Evolutionary conservation across 2,888 invertebrate species (phyloP).

Genomic region (Thereva unica): DNA sequence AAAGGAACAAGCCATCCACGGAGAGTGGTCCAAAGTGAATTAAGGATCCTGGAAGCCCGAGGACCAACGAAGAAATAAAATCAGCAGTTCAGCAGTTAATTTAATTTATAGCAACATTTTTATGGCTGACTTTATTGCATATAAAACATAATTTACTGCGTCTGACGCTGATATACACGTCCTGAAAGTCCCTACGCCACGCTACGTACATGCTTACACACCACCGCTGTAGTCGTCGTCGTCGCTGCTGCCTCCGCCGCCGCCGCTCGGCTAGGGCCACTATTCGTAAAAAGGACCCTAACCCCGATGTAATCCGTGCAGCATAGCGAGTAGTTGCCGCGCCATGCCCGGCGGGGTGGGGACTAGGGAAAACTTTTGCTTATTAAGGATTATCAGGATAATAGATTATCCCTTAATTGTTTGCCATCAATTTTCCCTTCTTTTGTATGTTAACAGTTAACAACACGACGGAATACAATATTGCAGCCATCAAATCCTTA

Average conservation of each 20-base stretch:
- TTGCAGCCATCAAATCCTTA: slow-evolving; percentile 45
- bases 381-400: slow-evolving; percentile 44
- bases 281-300: no score
- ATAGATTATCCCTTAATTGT: slow-evolving; percentile 44
- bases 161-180: slow-evolving; percentile 44
- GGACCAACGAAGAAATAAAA: slow-evolving; percentile 49
- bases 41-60: slow-evolving; percentile 8
- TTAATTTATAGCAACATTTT: slow-evolving; percentile 60
- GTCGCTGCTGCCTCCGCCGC: no score
- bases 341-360: neutral
- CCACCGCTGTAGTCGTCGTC: neutral
- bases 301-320: no score
- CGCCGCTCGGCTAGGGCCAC: no score
- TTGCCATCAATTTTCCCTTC: slow-evolving; percentile 43
- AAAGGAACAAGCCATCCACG: slow-evolving; percentile 10
- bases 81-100: slow-evolving; percentile 59
- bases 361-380: slow-evolving; percentile 39
- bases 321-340: no score
- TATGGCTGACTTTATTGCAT: slow-evolving; percentile 60
- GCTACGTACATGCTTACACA: slow-evolving; percentile 14
- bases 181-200: slow-evolving; percentile 14
- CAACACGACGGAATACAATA: slow-evolving; percentile 43
- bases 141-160: slow-evolving; percentile 60
- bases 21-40: slow-evolving; percentile 22
- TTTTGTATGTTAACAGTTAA: slow-evolving; percentile 43